These are phyloP conservation scores for Bufo gargarizans DNA, from an alignment of 2,113 vertebrate genomes.

Conservation along the genomic window DNA sequence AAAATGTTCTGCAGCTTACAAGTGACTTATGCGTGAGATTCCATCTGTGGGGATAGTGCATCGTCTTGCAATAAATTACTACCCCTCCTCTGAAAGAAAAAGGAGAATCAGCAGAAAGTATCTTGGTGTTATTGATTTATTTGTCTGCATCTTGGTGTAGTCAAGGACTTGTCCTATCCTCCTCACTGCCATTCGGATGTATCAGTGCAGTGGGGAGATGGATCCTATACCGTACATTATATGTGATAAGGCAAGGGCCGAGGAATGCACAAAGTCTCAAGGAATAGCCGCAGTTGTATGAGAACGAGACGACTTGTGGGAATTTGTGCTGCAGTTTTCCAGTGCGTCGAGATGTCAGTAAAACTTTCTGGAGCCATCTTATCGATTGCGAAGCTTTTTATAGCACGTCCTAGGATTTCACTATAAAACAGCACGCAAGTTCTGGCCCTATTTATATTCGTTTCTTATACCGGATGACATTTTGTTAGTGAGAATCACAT, in stretches of 20 bases:
- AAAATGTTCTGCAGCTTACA: constrained; percentile 22
- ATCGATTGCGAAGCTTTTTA: constrained; percentile 53
- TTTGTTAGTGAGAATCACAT: not conserved
- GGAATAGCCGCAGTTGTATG: not conserved
- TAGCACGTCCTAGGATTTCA: constrained; percentile 53
- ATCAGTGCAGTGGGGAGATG: not conserved
- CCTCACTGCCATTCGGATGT: not conserved
- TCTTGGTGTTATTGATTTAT: constrained; percentile 25
- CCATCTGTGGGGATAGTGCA: not conserved
- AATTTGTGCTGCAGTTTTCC: not conserved
- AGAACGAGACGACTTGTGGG: not conserved
- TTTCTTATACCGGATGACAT: not conserved
- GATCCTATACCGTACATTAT: not conserved
- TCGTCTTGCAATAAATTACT: constrained; percentile 5
- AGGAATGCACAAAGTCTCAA: not conserved
- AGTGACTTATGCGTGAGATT: constrained; percentile 20
- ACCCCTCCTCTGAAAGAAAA: not conserved
- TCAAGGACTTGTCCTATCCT: not conserved
- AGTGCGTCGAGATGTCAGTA: constrained; percentile 24
- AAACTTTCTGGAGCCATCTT: constrained; percentile 47
- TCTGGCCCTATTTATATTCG: constrained; percentile 30
- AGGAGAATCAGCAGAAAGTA: not conserved
- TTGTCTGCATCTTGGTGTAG: not conserved
- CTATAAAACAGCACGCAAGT: not conserved
- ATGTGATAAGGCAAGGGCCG: not conserved